phyloP scores from a whole-genome alignment of 53 echinoderm and acorn worm species.

The Holothuria scabra region DNA sequence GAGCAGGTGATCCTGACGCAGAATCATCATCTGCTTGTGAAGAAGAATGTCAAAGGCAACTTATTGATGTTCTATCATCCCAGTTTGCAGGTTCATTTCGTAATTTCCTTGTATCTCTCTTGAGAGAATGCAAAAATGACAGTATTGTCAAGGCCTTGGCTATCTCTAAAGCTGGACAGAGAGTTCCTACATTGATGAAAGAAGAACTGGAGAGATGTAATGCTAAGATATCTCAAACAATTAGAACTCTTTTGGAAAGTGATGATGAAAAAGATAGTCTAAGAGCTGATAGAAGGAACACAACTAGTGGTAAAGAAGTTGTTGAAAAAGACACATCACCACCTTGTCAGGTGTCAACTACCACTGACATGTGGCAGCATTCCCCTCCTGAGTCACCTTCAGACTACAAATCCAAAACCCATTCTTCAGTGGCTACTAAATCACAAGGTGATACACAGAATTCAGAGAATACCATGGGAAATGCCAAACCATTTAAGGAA shows the following conservation, averaged over 20 bases:
- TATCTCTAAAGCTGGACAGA: slow-evolving; percentile 26
- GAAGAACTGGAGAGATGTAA: slow-evolving; percentile 37
- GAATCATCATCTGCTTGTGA: neutral
- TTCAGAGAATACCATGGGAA: too few relatives aligned
- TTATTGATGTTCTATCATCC: slow-evolving; percentile 21
- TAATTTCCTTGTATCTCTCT: slow-evolving; percentile 27
- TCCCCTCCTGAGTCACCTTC: slow-evolving; percentile 29
- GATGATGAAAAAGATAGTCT: neutral
- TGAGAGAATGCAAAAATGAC: slow-evolving; percentile 37
- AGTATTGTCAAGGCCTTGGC: slow-evolving; percentile 23
- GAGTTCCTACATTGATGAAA: slow-evolving; percentile 22
- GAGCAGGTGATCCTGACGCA: neutral
- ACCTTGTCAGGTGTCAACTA: slow-evolving; percentile 49
- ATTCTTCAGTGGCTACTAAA: too few relatives aligned
- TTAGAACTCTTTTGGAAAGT: slow-evolving; percentile 15
- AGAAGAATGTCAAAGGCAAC: slow-evolving; percentile 12
- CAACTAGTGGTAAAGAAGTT: neutral
- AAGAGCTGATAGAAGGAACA: neutral
- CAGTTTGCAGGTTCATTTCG: slow-evolving; percentile 33
- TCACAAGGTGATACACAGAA: too few relatives aligned
- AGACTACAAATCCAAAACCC: too few relatives aligned
- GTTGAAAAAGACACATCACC: slow-evolving; percentile 50
- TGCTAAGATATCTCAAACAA: slow-evolving; percentile 41
- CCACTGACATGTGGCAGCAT: slow-evolving; percentile 36
- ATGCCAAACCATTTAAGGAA: too few relatives aligned